These are phyloP conservation scores for Bradynema listronoti DNA, from an alignment of 1,140 invertebrate genomes.

Conservation along the genomic window DNA sequence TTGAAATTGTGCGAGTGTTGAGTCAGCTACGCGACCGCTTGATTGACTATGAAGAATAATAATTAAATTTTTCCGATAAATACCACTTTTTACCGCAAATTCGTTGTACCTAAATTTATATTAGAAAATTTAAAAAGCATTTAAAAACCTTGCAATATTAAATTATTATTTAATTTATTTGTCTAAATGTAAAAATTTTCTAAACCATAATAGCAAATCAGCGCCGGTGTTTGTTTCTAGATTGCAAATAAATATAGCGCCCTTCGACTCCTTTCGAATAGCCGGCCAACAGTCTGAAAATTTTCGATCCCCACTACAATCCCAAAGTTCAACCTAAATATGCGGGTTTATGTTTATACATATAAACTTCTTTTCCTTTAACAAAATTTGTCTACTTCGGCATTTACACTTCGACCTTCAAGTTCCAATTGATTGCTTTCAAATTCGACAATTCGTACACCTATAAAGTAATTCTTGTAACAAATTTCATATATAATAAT, in stretches of 20 bases:
- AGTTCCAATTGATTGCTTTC: slow-evolving; percentile 63
- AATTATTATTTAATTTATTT: too few relatives aligned
- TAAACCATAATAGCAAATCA: slow-evolving; percentile 67
- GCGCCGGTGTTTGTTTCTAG: slow-evolving; percentile 63
- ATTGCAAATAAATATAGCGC: slow-evolving; percentile 71
- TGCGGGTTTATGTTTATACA: not conserved
- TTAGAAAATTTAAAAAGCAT: not conserved
- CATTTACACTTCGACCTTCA: slow-evolving; percentile 61
- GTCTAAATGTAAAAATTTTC: slow-evolving; percentile 5
- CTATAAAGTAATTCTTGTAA: slow-evolving; percentile 22
- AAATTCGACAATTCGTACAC: slow-evolving; percentile 67
- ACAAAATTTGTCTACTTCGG: slow-evolving; percentile 58
- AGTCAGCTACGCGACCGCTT: slow-evolving; percentile 37
- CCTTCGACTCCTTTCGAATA: slow-evolving; percentile 67
- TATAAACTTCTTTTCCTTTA: not conserved
- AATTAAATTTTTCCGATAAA: slow-evolving; percentile 14
- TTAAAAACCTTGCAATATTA: too few relatives aligned
- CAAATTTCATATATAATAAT: slow-evolving; percentile 10
- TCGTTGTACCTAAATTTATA: slow-evolving; percentile 64
- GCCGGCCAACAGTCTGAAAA: slow-evolving; percentile 68
- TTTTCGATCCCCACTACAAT: slow-evolving; percentile 68
- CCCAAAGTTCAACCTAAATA: slow-evolving; percentile 66
- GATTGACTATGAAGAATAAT: slow-evolving; percentile 35
- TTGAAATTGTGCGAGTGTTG: slow-evolving; percentile 41
- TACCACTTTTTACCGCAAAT: slow-evolving; percentile 64